Conservation (phyloP, 2,113 vertebrate genomes). For the Parus major region DNA sequence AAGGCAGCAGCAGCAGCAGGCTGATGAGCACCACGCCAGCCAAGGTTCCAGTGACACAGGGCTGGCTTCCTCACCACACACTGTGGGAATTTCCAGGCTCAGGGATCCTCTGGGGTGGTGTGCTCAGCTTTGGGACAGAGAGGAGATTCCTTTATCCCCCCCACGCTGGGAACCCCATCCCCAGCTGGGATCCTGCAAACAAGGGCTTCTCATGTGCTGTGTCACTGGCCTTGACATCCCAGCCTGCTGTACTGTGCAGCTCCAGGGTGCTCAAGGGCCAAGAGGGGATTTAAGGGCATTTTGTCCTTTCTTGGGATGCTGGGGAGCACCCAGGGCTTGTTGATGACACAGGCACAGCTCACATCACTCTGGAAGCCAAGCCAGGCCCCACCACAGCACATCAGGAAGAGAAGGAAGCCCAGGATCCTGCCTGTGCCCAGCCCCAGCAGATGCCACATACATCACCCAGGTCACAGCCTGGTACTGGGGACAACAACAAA, state of each 20-base stretch:
- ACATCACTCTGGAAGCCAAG: neutral
- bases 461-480: constrained; percentile 46
- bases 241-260: rapidly evolving
- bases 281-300: neutral
- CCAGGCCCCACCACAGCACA: neutral
- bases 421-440: neutral
- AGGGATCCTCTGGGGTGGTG: neutral
- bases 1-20: neutral
- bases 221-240: neutral
- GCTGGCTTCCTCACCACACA: neutral
- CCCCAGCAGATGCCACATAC: constrained; percentile 15
- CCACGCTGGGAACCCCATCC: neutral
- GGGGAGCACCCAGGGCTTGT: neutral
- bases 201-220: neutral
- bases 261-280: neutral
- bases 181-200: neutral
- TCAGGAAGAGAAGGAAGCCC: neutral
- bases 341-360: neutral
- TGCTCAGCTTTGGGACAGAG: neutral
- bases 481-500: constrained; percentile 23
- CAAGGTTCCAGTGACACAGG: neutral
- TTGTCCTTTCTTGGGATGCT: neutral
- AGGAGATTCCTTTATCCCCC: neutral
- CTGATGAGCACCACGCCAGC: constrained; percentile 21
- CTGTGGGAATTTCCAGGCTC: constrained; percentile 45